These are phyloP conservation scores for Thomomys bottae DNA, from an alignment of 2,113 vertebrate genomes.

Conservation along the genomic window DNA sequence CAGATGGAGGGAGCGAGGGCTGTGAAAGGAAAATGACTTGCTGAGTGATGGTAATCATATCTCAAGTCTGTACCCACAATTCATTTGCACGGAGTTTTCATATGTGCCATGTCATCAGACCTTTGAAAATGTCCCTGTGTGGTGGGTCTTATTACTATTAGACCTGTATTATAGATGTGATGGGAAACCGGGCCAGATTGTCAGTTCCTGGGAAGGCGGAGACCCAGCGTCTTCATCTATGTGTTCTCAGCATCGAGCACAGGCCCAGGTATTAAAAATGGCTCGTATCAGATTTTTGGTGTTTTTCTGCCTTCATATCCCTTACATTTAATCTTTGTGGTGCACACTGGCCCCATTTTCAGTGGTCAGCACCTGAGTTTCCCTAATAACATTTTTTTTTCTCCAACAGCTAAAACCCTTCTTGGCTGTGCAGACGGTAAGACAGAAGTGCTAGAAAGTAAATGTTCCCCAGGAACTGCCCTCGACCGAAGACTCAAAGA, in stretches of 20 bases:
- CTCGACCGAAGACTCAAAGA: neutral
- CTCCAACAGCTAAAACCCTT: neutral
- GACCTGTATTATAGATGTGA: neutral
- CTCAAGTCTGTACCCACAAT: conserved; percentile 42
- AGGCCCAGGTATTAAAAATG: neutral
- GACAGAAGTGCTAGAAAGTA: neutral
- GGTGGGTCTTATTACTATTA: conserved; percentile 3
- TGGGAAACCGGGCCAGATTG: neutral
- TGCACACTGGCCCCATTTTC: neutral
- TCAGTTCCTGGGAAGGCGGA: neutral
- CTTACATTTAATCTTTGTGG: neutral
- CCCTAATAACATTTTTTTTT: neutral
- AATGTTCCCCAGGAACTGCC: neutral
- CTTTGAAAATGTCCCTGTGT: conserved; percentile 13
- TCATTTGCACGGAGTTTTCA: conserved; percentile 48
- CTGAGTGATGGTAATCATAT: conserved; percentile 44
- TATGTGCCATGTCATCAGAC: conserved; percentile 17
- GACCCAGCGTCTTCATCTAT: neutral
- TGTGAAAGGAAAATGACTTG: conserved; percentile 41
- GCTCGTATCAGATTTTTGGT: neutral
- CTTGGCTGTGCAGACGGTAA: neutral
- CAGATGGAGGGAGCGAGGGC: conserved; percentile 67
- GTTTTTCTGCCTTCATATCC: neutral
- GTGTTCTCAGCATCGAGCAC: neutral
- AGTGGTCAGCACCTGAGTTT: neutral